Percentiles rank a stretch among this genome's conserved stretches.
Evolutionary conservation across 2,113 vertebrate genomes (phyloP).

Genomic region (Planiliza haematocheilus): DNA sequence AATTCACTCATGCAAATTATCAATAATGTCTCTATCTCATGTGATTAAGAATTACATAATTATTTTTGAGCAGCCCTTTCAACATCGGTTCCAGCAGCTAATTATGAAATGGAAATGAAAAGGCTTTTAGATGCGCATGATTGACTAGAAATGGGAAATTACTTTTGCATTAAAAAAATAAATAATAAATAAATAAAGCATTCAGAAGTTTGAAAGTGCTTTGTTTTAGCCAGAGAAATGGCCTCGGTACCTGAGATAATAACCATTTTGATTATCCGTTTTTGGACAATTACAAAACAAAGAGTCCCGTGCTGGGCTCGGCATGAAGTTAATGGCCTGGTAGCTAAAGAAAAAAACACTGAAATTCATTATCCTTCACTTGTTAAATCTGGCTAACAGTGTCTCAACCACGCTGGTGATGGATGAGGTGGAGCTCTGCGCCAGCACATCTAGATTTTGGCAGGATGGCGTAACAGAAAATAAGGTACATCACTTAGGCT

Average conservation of each 20-base stretch:
- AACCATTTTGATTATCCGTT: slow-evolving; percentile 47
- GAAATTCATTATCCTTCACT: slow-evolving; percentile 29
- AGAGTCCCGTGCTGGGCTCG: slow-evolving; percentile 18
- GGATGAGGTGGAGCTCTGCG: slow-evolving; percentile 37
- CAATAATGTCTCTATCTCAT: slow-evolving; percentile 48
- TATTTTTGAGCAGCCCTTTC: slow-evolving; percentile 29
- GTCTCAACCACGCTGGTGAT: slow-evolving; percentile 31
- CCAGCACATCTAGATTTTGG: slow-evolving; percentile 48
- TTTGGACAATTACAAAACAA: slow-evolving; percentile 49
- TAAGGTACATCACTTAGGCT: slow-evolving; percentile 1
- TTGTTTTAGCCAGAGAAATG: slow-evolving; percentile 39
- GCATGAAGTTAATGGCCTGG: slow-evolving; percentile 40
- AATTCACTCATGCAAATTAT: slow-evolving; percentile 55
- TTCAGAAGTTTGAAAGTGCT: slow-evolving; percentile 50
- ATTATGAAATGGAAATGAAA: slow-evolving; percentile 53
- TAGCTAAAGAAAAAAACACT: slow-evolving; percentile 27
- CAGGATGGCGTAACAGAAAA: slow-evolving; percentile 27
- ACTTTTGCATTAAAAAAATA: slow-evolving; percentile 30
- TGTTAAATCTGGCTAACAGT: slow-evolving; percentile 37
- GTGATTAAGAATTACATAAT: slow-evolving; percentile 49
- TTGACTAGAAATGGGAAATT: slow-evolving; percentile 35
- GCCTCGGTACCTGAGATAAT: slow-evolving; percentile 52
- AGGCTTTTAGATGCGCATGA: slow-evolving; percentile 17
- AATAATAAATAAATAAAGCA: neutral
- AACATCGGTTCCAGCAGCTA: slow-evolving; percentile 18